These are phyloP conservation scores for Eilema depressum DNA, from an alignment of 2,888 invertebrate species.

Conservation along the genomic window DNA sequence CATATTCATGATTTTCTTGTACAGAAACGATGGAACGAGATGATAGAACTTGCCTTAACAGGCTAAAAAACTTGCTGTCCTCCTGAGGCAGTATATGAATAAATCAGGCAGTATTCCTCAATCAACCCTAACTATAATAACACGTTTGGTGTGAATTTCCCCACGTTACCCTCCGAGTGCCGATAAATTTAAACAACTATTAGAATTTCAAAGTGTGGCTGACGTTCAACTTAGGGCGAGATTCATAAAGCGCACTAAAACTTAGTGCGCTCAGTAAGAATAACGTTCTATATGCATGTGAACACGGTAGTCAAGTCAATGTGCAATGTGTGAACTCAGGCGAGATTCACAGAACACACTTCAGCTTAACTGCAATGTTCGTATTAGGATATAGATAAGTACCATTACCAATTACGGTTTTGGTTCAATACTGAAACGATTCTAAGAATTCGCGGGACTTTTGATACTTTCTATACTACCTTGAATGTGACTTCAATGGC, in stretches of 20 bases:
- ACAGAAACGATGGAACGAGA: not conserved
- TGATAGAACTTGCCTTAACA: not conserved
- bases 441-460: not conserved
- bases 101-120: not conserved
- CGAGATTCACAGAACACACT: no score
- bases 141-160: slow-evolving; percentile 1
- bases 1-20: not conserved
- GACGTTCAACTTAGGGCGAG: slow-evolving; percentile 3
- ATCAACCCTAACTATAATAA: not conserved
- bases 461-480: not conserved
- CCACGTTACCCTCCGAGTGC: slow-evolving; percentile 6
- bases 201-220: slow-evolving; percentile 31
- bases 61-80: not conserved
- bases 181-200: slow-evolving; percentile 27
- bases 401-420: not conserved
- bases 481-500: no score
- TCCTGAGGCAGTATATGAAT: not conserved
- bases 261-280: not conserved
- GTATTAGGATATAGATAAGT: not conserved
- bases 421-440: not conserved
- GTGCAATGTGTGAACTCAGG: not conserved
- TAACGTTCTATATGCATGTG: not conserved
- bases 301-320: not conserved
- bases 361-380: not conserved
- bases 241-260: not conserved